Percentiles rank a stretch among this genome's conserved stretches.
Conservation (phyloP, 2,113 vertebrate species). For the Salvelinus namaycush region DNA sequence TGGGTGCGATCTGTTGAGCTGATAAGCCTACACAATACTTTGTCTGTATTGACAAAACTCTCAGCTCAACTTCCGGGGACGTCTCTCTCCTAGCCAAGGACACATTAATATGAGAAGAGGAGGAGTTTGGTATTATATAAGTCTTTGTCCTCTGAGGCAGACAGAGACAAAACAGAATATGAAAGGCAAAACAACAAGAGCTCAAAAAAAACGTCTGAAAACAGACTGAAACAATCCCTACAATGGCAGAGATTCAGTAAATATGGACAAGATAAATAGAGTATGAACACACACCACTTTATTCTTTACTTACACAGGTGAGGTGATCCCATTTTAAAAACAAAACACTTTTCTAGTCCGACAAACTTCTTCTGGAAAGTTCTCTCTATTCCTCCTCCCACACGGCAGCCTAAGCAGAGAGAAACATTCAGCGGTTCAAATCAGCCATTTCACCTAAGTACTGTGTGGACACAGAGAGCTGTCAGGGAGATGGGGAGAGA, state of each 20-base stretch:
- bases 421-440: too few species aligned
- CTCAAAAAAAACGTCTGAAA: constrained; percentile 66
- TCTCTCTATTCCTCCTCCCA: too few species aligned
- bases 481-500: too few species aligned
- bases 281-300: too few species aligned
- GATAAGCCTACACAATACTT: constrained; percentile 27
- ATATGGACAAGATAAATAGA: constrained; percentile 34
- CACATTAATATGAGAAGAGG: constrained; percentile 50
- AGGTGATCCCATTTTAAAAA: too few species aligned
- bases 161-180: constrained; percentile 55
- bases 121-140: constrained; percentile 57
- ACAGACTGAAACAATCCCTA: constrained; percentile 53
- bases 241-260: constrained; percentile 55
- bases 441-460: too few species aligned
- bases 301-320: too few species aligned
- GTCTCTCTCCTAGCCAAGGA: constrained; percentile 25
- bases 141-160: constrained; percentile 58
- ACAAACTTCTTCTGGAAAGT: too few species aligned
- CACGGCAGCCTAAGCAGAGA: too few species aligned
- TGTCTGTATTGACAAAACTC: constrained; percentile 31
- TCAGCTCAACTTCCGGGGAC: constrained; percentile 41
- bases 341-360: too few species aligned
- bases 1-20: not conserved
- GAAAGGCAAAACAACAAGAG: constrained; percentile 43
- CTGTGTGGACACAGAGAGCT: too few species aligned